phyloP scores from a whole-genome alignment of 1,140 invertebrate species.

The Adelges cooleyi region DNA sequence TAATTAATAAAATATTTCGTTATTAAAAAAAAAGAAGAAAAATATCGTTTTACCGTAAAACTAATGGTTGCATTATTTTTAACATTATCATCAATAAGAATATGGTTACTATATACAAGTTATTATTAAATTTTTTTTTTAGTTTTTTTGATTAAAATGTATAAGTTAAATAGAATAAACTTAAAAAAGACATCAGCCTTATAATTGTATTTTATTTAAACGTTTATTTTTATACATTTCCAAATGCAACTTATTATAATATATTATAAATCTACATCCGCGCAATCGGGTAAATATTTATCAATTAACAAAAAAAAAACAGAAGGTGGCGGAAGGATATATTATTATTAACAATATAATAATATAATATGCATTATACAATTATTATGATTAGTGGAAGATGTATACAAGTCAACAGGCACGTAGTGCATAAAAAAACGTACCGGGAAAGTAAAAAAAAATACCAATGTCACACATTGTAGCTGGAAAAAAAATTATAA shows the following conservation, averaged over 20 bases:
- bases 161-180: constrained; percentile 13
- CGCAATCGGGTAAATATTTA: constrained; percentile 4
- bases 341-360: background rate
- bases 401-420: too few species aligned
- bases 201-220: constrained; percentile 10
- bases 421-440: too few species aligned
- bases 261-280: too few species aligned
- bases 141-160: background rate
- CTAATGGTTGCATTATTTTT: constrained; percentile 6
- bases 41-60: background rate
- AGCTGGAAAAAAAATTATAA: background rate
- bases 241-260: constrained; percentile 6
- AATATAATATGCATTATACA: too few species aligned
- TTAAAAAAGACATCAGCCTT: constrained; percentile 27
- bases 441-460: too few species aligned
- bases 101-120: background rate
- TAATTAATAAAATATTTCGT: constrained; percentile 14
- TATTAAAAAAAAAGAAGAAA: constrained; percentile 12
- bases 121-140: too few species aligned
- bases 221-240: constrained; percentile 15
- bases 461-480: too few species aligned
- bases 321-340: background rate
- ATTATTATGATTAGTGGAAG: too few species aligned
- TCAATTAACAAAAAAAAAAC: background rate
- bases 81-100: constrained; percentile 6